These are phyloP conservation scores for Timema podura DNA, from an alignment of 2,888 invertebrate species.

Conservation along the genomic window DNA sequence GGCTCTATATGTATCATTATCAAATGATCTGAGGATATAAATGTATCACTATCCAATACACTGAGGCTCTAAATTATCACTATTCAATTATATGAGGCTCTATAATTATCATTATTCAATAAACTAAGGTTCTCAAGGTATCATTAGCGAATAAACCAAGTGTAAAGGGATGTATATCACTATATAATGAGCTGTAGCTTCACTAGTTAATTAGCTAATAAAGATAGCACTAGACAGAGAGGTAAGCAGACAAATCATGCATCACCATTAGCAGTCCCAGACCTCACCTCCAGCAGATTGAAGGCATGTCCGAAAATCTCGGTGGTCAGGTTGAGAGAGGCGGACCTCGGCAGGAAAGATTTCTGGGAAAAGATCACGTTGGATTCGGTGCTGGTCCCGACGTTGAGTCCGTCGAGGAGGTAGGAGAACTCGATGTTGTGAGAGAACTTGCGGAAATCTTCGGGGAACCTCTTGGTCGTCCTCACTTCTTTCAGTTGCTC, in stretches of 20 bases:
- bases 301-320: constrained; percentile 74
- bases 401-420: constrained; percentile 62
- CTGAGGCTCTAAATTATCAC: no score
- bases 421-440: constrained; percentile 73
- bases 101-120: no score
- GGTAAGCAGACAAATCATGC: neutral
- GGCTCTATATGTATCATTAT: no score
- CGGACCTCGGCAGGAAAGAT: constrained; percentile 72
- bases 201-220: neutral
- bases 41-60: no score
- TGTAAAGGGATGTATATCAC: neutral
- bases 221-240: no score
- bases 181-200: neutral
- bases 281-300: constrained; percentile 65
- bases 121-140: no score
- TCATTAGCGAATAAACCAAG: neutral
- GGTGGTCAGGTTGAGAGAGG: constrained; percentile 66
- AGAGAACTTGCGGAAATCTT: constrained; percentile 77
- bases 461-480: constrained; percentile 54
- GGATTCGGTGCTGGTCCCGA: constrained; percentile 63
- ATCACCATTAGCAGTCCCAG: neutral
- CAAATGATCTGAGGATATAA: no score
- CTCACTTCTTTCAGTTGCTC: constrained; percentile 52
- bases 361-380: constrained; percentile 80
- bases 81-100: no score